Conservation (phyloP, 2,888 invertebrate genomes). For the Mythimna albipuncta region DNA sequence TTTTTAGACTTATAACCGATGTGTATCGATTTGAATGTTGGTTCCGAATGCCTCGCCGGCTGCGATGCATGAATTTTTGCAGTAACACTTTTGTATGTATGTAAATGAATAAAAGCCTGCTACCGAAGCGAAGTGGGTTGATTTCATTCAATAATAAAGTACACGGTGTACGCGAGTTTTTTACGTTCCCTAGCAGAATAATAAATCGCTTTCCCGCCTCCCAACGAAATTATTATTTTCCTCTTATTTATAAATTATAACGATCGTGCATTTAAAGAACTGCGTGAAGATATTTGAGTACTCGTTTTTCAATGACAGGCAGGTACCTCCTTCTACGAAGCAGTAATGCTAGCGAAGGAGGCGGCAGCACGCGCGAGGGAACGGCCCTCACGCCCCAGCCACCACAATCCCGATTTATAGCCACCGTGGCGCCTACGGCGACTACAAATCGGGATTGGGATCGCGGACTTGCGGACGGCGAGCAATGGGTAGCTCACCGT, state of each 20-base stretch:
- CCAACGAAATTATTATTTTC: constrained; percentile 28
- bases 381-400: too few relatives aligned
- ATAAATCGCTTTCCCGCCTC: constrained; percentile 27
- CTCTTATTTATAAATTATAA: background rate
- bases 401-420: too few relatives aligned
- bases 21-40: constrained; percentile 16
- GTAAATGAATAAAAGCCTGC: constrained; percentile 33
- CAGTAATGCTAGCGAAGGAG: too few relatives aligned
- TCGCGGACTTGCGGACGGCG: too few relatives aligned
- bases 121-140: constrained; percentile 22
- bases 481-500: too few relatives aligned
- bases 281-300: background rate
- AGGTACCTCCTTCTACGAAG: too few relatives aligned
- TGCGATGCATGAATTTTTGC: constrained; percentile 6
- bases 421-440: too few relatives aligned
- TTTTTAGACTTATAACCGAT: too few relatives aligned
- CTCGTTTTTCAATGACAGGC: background rate
- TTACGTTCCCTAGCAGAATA: constrained; percentile 21
- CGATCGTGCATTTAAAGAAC: background rate
- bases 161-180: constrained; percentile 18
- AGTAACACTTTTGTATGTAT: constrained; percentile 12
- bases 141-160: constrained; percentile 46
- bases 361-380: too few relatives aligned
- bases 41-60: background rate
- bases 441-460: too few relatives aligned